phyloP scores from a whole-genome alignment of 92 coral and sea anemone genomes.

The Epizoanthus ramosus region DNA sequence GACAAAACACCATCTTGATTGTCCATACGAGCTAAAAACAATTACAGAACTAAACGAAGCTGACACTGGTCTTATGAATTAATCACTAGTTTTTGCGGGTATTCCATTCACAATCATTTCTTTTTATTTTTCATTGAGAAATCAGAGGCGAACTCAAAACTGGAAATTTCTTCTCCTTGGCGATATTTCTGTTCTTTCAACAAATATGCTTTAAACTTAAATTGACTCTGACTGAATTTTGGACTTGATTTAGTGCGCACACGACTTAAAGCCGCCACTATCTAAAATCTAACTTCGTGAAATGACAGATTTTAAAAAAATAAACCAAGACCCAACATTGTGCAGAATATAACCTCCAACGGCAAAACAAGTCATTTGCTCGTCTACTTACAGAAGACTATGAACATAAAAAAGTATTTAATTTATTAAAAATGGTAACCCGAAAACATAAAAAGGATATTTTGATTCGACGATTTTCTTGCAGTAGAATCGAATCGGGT shows the following conservation, averaged over 20 bases:
- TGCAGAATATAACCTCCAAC: slow-evolving; percentile 13
- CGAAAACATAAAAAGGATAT: slow-evolving; percentile 78
- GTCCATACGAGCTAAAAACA: slow-evolving; percentile 27
- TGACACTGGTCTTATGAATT: slow-evolving; percentile 20
- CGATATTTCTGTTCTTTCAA: slow-evolving; percentile 36
- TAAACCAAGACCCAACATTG: neutral
- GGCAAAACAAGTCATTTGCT: slow-evolving; percentile 35
- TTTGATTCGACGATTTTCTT: slow-evolving; percentile 90
- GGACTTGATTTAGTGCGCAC: slow-evolving; percentile 40
- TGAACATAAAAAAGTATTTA: slow-evolving; percentile 28
- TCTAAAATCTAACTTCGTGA: slow-evolving; percentile 30
- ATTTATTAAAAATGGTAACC: slow-evolving; percentile 14
- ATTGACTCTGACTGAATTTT: slow-evolving; percentile 46
- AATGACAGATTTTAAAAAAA: neutral
- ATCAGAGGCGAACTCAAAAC: slow-evolving; percentile 28
- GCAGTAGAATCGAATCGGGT: slow-evolving; percentile 83
- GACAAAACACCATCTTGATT: slow-evolving; percentile 33
- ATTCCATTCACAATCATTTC: slow-evolving; percentile 23
- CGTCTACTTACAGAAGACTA: slow-evolving; percentile 32
- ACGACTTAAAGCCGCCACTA: neutral
- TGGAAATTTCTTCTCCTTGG: slow-evolving; percentile 18
- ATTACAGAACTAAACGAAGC: slow-evolving; percentile 9
- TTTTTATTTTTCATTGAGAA: slow-evolving; percentile 34
- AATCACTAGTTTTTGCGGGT: slow-evolving; percentile 36
- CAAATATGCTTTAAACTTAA: slow-evolving; percentile 40